These are phyloP conservation scores for Leuciscus waleckii DNA, from an alignment of 2,797 vertebrate species.

Conservation along the genomic window DNA sequence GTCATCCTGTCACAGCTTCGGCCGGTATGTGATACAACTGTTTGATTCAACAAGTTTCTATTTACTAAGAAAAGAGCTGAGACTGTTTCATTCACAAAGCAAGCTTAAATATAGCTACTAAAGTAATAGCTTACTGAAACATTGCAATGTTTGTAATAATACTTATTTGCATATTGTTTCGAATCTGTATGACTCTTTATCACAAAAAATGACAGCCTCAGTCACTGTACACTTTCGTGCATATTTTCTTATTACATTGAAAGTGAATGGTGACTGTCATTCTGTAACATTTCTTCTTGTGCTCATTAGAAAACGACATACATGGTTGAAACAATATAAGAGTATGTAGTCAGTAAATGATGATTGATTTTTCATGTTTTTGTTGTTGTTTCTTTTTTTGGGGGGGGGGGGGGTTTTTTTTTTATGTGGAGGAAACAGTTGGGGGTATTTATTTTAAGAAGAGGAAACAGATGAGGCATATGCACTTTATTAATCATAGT, in stretches of 20 bases:
- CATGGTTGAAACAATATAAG: neutral
- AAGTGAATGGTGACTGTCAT: neutral
- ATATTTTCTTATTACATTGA: neutral
- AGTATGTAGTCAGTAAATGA: neutral
- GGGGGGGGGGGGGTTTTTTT: too few species aligned
- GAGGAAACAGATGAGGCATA: neutral
- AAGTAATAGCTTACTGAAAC: neutral
- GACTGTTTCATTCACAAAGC: neutral
- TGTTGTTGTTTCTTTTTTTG: too few species aligned
- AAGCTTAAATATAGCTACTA: neutral
- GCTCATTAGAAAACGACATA: neutral
- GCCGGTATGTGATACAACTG: neutral
- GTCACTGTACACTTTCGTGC: neutral
- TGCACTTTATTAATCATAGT: too few species aligned
- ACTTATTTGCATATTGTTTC: neutral
- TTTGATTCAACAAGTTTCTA: slow-evolving; percentile 4
- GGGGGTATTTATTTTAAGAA: neutral
- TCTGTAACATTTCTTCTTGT: neutral
- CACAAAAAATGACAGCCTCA: neutral
- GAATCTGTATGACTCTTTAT: neutral
- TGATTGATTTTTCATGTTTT: neutral
- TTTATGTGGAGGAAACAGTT: too few species aligned
- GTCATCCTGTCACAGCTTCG: neutral
- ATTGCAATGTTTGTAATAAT: neutral
- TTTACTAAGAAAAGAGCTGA: neutral